Percentiles rank a stretch among this genome's conserved stretches.
These are phyloP conservation scores for Branchinecta lindahli DNA, from an alignment of 1,140 invertebrate species.

Conservation along the genomic window DNA sequence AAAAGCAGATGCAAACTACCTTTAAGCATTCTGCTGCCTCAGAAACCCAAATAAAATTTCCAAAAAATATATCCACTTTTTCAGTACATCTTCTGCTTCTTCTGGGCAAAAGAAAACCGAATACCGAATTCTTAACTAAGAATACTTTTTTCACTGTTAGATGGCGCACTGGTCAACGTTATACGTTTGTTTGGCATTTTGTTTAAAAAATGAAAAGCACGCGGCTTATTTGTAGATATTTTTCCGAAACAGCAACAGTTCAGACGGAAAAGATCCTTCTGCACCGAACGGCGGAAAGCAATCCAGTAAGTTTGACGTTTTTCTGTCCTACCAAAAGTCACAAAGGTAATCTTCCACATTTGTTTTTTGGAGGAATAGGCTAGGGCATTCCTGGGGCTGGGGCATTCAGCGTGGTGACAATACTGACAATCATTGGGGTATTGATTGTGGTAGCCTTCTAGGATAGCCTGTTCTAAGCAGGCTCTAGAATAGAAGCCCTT, in stretches of 20 bases:
- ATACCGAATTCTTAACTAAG: too few species aligned
- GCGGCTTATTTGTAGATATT: background rate
- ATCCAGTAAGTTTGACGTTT: background rate
- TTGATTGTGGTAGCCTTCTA: background rate
- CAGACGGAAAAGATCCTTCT: background rate
- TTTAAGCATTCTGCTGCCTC: too few species aligned
- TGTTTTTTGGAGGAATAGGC: background rate
- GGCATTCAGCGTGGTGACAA: background rate
- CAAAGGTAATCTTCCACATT: background rate
- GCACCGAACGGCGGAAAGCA: background rate
- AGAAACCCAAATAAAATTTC: too few species aligned
- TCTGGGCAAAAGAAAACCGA: too few species aligned
- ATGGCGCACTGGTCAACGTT: background rate
- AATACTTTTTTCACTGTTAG: background rate
- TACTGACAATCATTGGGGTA: background rate
- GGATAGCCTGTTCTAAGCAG: background rate
- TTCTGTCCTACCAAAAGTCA: background rate
- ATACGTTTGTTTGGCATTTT: background rate
- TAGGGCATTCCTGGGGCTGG: background rate
- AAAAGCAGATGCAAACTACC: too few species aligned
- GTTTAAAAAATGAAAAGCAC: background rate
- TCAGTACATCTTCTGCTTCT: too few species aligned
- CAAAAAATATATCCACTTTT: too few species aligned
- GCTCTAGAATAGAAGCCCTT: background rate
- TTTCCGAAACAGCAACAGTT: background rate